These are phyloP conservation scores for Remorina albescens DNA, from an alignment of 2,797 vertebrate genomes.

Conservation along the genomic window DNA sequence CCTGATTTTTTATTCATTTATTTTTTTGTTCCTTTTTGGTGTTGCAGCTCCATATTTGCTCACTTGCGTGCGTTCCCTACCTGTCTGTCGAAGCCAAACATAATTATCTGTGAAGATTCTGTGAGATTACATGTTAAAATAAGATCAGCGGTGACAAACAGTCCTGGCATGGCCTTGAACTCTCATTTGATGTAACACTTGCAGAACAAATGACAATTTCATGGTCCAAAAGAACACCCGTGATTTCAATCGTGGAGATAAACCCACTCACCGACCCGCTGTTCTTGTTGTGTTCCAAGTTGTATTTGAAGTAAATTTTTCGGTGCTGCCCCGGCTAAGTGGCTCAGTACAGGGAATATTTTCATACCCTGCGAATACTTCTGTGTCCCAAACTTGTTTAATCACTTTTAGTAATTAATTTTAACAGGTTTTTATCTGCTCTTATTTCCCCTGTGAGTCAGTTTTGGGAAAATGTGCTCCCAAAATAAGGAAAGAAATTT, in stretches of 20 bases:
- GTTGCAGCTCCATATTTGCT: conserved; percentile 52
- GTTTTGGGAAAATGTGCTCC: conserved; percentile 33
- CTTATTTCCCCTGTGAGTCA: conserved; percentile 57
- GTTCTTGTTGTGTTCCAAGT: conserved; percentile 79
- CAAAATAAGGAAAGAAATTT: conserved; percentile 38
- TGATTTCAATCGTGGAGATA: conserved; percentile 79
- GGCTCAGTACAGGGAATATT: conserved; percentile 62
- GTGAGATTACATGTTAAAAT: conserved; percentile 77
- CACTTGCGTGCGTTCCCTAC: conserved; percentile 50
- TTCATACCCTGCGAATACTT: conserved; percentile 54
- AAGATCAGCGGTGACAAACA: conserved; percentile 67
- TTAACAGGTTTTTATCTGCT: conserved; percentile 66
- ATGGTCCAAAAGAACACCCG: conserved; percentile 82
- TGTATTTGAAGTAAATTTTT: conserved; percentile 78
- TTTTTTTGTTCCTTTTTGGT: conserved; percentile 50
- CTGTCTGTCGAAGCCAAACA: conserved; percentile 76
- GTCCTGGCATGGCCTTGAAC: conserved; percentile 74
- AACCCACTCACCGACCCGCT: conserved; percentile 78
- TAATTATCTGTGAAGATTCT: conserved; percentile 82
- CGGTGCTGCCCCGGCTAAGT: conserved; percentile 61
- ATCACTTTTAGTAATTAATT: conserved; percentile 65
- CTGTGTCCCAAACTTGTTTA: conserved; percentile 51
- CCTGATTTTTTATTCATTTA: too few species aligned
- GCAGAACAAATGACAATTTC: conserved; percentile 87
- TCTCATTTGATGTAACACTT: conserved; percentile 84